Conservation (phyloP, 2,113 vertebrate genomes). For the Gavialis gangeticus region DNA sequence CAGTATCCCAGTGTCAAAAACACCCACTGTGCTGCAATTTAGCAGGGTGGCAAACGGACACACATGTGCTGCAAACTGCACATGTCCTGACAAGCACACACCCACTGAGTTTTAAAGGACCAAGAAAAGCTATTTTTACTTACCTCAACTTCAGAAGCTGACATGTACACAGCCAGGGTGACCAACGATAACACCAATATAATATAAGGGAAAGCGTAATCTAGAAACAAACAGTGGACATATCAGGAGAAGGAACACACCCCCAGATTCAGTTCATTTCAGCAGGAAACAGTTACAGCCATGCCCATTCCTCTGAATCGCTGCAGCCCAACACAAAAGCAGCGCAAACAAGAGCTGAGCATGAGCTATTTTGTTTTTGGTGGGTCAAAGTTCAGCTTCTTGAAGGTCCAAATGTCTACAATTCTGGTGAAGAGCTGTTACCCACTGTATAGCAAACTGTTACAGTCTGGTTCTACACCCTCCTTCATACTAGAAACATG, state of each 20-base stretch:
- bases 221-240: constrained; percentile 74
- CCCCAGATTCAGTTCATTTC: neutral
- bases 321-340: neutral
- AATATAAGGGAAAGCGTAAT: constrained; percentile 98
- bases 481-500: neutral
- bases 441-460: too few relatives aligned
- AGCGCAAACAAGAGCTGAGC: neutral
- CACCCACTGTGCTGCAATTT: too few relatives aligned
- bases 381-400: neutral
- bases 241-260: neutral
- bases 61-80: too few relatives aligned
- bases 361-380: rapidly evolving
- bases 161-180: constrained; percentile 97
- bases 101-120: neutral
- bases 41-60: too few relatives aligned
- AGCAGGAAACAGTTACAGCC: neutral
- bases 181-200: constrained; percentile 94
- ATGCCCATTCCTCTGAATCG: neutral
- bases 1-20: too few relatives aligned
- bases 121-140: neutral
- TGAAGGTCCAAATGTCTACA: neutral
- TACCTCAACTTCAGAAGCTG: constrained; percentile 98
- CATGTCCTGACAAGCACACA: too few relatives aligned
- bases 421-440: neutral
- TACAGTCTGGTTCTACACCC: neutral